phyloP scores from a whole-genome alignment of 2,797 vertebrate species.

The Cynopterus sphinx region DNA sequence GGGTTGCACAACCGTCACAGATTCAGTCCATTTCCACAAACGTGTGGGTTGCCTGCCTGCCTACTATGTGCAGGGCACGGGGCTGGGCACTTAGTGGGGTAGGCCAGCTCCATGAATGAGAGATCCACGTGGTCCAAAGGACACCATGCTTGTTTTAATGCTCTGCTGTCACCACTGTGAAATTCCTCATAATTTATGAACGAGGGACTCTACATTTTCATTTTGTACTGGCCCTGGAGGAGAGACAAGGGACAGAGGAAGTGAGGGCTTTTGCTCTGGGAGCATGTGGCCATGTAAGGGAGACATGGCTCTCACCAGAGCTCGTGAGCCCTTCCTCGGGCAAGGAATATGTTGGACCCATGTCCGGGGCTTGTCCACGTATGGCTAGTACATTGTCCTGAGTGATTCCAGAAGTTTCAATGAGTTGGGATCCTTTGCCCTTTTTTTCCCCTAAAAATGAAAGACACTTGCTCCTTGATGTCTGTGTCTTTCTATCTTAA shows the following conservation, averaged over 20 bases:
- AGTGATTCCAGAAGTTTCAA: not conserved
- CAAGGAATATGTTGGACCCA: not conserved
- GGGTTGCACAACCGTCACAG: fast-evolving
- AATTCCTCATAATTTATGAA: slow-evolving; percentile 8
- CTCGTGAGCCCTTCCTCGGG: not conserved
- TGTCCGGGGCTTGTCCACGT: not conserved
- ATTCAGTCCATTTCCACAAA: not conserved
- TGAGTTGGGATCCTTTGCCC: not conserved
- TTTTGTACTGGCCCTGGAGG: not conserved
- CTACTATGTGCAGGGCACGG: not conserved
- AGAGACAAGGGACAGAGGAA: not conserved
- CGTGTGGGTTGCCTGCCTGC: not conserved
- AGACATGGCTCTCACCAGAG: not conserved
- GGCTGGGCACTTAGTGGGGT: not conserved
- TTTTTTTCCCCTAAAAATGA: not conserved
- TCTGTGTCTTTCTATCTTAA: not conserved
- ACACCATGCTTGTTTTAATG: not conserved
- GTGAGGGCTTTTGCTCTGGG: not conserved
- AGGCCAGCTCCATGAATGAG: not conserved
- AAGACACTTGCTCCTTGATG: not conserved
- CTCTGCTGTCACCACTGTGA: not conserved
- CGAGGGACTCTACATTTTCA: not conserved
- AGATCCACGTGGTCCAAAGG: not conserved
- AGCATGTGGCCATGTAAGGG: not conserved
- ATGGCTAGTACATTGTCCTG: not conserved